These are phyloP conservation scores for Anisognathus igniventris DNA, from an alignment of 2,797 vertebrate genomes.

Conservation along the genomic window DNA sequence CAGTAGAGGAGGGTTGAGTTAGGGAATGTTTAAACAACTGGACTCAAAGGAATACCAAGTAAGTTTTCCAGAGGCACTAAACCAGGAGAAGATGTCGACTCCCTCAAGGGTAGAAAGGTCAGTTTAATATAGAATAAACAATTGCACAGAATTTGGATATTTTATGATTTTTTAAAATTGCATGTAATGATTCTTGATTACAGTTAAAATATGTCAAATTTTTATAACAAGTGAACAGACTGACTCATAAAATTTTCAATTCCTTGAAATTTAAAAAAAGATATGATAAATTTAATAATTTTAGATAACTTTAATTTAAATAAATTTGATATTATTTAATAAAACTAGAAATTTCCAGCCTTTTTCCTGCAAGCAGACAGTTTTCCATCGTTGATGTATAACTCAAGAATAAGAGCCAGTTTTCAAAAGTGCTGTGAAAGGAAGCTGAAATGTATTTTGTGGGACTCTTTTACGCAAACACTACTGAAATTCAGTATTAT, in stretches of 20 bases:
- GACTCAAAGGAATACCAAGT: background rate
- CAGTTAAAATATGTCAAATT: background rate
- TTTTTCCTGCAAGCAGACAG: background rate
- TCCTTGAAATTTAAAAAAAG: background rate
- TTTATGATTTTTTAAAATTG: background rate
- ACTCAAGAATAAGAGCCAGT: background rate
- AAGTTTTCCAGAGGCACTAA: background rate
- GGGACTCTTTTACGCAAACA: background rate
- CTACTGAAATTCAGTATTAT: background rate
- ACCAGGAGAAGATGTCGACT: rapidly evolving
- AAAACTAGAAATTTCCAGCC: background rate
- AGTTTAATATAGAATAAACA: background rate
- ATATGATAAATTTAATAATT: background rate
- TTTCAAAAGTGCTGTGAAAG: background rate
- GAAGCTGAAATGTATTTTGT: background rate
- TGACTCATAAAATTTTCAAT: background rate
- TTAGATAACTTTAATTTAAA: background rate
- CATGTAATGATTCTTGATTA: background rate
- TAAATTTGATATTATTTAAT: background rate
- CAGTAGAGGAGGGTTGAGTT: rapidly evolving
- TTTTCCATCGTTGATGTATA: background rate
- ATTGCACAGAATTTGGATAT: background rate
- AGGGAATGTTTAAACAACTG: background rate
- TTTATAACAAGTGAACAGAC: background rate
- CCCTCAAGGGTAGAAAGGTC: too few species aligned